These are phyloP conservation scores for Lathamus discolor DNA, from an alignment of 2,113 vertebrate genomes.

Conservation along the genomic window DNA sequence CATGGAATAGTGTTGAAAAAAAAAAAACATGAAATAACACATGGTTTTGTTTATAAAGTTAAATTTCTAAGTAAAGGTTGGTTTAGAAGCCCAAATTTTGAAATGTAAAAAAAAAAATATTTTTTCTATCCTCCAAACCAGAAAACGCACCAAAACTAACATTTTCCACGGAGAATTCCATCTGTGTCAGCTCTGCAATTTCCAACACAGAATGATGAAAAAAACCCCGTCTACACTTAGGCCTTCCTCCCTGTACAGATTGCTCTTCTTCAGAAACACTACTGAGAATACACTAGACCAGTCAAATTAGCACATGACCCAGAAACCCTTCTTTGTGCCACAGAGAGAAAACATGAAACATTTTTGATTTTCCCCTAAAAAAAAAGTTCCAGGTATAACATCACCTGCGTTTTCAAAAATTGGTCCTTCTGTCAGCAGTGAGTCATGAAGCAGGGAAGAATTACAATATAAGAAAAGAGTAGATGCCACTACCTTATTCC, in stretches of 20 bases:
- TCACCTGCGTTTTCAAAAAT: not conserved
- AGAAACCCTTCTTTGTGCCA: not conserved
- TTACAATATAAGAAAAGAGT: slow-evolving; percentile 10
- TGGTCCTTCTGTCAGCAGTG: not conserved
- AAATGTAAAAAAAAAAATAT: not conserved
- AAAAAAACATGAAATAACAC: not conserved
- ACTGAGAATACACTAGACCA: not conserved
- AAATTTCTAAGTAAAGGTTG: not conserved
- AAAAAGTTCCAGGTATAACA: not conserved
- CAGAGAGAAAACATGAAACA: not conserved
- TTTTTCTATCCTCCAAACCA: not conserved
- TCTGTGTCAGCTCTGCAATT: not conserved
- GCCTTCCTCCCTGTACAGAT: not conserved
- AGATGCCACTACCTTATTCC: slow-evolving; percentile 36
- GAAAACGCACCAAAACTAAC: not conserved
- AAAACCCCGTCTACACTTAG: not conserved
- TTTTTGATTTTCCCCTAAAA: not conserved
- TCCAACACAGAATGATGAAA: not conserved
- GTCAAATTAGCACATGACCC: not conserved
- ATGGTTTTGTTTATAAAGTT: not conserved
- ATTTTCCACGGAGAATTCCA: not conserved
- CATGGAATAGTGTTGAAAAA: not conserved
- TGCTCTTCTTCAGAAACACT: not conserved
- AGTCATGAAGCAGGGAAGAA: slow-evolving; percentile 10
- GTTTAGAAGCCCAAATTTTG: not conserved